A percentile compares a stretch with the other conserved stretches of the same genome.
phyloP scores from a whole-genome alignment of 2,797 vertebrate species.

The Thamnophis elegans region DNA sequence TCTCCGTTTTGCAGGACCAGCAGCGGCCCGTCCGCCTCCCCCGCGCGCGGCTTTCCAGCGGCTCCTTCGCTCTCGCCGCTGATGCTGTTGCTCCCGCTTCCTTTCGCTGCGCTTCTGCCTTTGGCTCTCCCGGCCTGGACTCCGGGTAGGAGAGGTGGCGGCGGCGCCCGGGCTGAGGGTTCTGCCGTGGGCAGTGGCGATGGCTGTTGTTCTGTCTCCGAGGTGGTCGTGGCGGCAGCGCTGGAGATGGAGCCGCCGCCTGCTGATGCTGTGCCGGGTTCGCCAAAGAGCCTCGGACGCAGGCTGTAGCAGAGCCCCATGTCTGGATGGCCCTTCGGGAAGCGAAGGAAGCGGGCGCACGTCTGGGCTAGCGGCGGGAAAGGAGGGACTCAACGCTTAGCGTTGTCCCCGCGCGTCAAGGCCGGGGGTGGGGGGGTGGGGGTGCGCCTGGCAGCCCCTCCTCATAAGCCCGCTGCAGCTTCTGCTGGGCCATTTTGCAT shows the following conservation, averaged over 20 bases:
- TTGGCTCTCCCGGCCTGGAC: background rate
- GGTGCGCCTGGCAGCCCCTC: slow-evolving; percentile 76
- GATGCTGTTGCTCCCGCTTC: slow-evolving; percentile 59
- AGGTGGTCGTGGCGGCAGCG: slow-evolving; percentile 70
- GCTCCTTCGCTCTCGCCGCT: background rate
- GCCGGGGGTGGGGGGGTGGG: slow-evolving; percentile 58
- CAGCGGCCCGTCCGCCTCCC: slow-evolving; percentile 43
- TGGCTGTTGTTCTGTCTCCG: slow-evolving; percentile 76
- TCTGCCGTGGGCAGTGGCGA: slow-evolving; percentile 60
- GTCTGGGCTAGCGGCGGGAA: background rate
- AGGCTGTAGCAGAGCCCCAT: slow-evolving; percentile 97
- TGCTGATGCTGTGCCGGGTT: slow-evolving; percentile 71
- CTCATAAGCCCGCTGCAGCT: slow-evolving; percentile 74
- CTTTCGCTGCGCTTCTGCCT: background rate
- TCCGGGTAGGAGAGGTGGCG: slow-evolving; percentile 47
- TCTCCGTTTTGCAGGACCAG: slow-evolving; percentile 63
- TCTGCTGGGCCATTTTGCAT: slow-evolving; percentile 85
- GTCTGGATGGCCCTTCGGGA: slow-evolving; percentile 61
- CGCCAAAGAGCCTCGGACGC: slow-evolving; percentile 92
- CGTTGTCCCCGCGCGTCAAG: slow-evolving; percentile 40
- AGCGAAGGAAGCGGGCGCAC: slow-evolving; percentile 24
- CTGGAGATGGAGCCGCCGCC: slow-evolving; percentile 76
- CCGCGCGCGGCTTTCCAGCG: background rate
- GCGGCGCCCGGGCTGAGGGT: slow-evolving; percentile 54
- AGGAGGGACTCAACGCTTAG: slow-evolving; percentile 46